phyloP scores from a whole-genome alignment of 2,113 vertebrate genomes.

The Halichoerus grypus region DNA sequence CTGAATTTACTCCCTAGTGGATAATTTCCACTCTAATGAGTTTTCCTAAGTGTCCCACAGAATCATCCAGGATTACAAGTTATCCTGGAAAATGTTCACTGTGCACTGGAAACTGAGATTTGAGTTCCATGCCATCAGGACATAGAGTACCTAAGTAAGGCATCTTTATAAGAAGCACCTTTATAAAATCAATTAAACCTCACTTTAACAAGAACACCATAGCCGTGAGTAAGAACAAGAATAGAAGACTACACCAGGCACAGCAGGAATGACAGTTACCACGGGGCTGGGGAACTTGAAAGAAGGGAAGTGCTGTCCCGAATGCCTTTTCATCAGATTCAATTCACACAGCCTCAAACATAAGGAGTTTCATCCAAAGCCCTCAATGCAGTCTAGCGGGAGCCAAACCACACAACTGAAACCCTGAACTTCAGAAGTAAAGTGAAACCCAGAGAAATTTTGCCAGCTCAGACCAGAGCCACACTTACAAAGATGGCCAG shows the following conservation, averaged over 20 bases:
- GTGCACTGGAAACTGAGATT: conserved; percentile 19
- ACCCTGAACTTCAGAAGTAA: conserved; percentile 68
- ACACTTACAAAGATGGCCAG: conserved; percentile 54
- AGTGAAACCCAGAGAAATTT: conserved; percentile 55
- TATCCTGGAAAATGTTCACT: conserved; percentile 18
- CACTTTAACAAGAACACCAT: conserved; percentile 8
- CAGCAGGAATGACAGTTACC: neutral
- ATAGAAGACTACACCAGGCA: neutral
- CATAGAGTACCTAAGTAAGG: neutral
- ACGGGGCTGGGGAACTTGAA: conserved; percentile 17
- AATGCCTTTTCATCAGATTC: conserved; percentile 55
- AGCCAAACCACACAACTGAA: conserved; percentile 75
- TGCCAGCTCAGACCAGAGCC: conserved; percentile 61
- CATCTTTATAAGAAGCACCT: neutral
- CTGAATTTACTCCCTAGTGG: conserved; percentile 29
- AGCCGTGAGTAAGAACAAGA: conserved; percentile 14
- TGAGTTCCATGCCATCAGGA: neutral
- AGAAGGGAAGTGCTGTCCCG: neutral
- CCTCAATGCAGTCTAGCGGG: neutral
- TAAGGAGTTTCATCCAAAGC: conserved; percentile 35
- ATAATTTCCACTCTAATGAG: neutral
- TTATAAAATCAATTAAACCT: conserved; percentile 26
- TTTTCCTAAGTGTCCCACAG: neutral
- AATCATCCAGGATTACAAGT: neutral
- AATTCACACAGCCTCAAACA: conserved; percentile 43